Evolutionary conservation across 2,113 vertebrate genomes (phyloP).

Genomic region (Agapornis roseicollis): DNA sequence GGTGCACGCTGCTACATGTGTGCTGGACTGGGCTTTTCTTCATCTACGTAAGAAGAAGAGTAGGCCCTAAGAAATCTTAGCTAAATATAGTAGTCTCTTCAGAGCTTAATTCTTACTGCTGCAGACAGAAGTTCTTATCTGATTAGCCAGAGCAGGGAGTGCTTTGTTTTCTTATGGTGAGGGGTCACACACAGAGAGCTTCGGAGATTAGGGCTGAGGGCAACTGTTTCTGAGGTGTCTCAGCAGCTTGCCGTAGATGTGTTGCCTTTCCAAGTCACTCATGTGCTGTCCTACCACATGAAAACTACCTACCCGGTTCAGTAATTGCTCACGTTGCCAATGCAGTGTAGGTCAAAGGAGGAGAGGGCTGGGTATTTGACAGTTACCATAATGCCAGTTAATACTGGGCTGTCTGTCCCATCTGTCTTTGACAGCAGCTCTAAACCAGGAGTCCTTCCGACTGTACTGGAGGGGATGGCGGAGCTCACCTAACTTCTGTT

Average conservation of each 20-base stretch:
- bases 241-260: background rate
- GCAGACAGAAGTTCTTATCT: background rate
- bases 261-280: background rate
- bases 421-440: background rate
- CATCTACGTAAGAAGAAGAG: background rate
- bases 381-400: background rate
- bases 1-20: fast-evolving
- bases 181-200: background rate
- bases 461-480: background rate
- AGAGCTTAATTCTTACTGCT: slow-evolving; percentile 5
- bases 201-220: background rate
- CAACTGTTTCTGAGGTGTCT: background rate
- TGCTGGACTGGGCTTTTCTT: background rate
- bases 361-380: background rate
- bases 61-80: background rate
- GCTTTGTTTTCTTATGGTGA: background rate
- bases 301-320: background rate
- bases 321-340: fast-evolving
- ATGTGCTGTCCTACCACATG: fast-evolving
- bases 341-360: background rate
- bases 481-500: background rate
- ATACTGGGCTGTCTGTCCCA: too few relatives aligned
- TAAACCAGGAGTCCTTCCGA: background rate
- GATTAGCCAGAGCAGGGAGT: background rate
- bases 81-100: slow-evolving; percentile 38